Conservation (phyloP, 2,113 vertebrate species). For the Pituophis catenifer region DNA sequence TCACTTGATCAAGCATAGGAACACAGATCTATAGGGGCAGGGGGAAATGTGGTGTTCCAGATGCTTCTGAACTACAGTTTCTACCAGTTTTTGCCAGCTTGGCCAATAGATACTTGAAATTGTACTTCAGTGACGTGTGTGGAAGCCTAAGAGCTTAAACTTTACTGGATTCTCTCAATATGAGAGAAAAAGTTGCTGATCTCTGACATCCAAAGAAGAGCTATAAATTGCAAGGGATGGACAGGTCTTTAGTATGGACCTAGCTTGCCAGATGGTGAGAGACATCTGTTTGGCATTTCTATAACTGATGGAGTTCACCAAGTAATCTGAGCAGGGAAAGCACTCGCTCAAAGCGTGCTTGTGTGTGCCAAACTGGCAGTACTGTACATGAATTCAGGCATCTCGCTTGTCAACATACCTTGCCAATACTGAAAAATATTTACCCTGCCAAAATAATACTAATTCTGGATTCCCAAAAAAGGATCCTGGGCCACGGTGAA, state of each 20-base stretch:
- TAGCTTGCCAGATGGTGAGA: background rate
- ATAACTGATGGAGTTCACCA: background rate
- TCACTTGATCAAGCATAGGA: background rate
- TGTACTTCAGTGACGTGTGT: background rate
- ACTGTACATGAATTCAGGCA: background rate
- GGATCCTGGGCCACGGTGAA: too few species aligned
- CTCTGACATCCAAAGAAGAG: background rate
- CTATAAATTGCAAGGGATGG: background rate
- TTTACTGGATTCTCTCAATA: background rate
- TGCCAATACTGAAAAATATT: background rate
- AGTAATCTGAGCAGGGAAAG: background rate
- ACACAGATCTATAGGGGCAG: background rate
- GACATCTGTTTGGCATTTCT: background rate
- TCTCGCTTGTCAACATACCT: background rate
- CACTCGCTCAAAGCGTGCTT: background rate
- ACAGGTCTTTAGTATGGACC: background rate
- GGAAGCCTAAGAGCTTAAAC: background rate
- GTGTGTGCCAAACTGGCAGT: background rate
- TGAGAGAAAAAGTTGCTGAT: background rate
- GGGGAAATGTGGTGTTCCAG: background rate
- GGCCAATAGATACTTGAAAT: background rate
- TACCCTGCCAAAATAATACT: background rate
- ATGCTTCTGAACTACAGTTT: background rate
- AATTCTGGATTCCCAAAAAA: background rate
- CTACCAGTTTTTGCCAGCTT: background rate